Conservation (phyloP, 2,113 vertebrate species). For the Tragulus kanchil region DNA sequence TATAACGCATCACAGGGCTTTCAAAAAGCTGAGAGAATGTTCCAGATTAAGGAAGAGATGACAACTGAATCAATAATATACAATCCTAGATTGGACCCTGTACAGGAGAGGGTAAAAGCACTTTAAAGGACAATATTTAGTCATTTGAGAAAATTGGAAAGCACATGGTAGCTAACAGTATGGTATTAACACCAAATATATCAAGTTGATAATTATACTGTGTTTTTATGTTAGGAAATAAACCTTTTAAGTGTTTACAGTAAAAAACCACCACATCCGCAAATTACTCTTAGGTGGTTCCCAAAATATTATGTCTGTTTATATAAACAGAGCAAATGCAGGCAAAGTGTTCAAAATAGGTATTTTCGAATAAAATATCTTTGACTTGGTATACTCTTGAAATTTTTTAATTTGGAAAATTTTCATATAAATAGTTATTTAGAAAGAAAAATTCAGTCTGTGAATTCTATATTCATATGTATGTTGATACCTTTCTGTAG, state of each 20-base stretch:
- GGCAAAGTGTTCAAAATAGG: conserved; percentile 22
- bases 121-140: background rate
- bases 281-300: background rate
- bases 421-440: conserved; percentile 15
- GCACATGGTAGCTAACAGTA: background rate
- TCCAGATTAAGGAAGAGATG: background rate
- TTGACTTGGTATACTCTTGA: background rate
- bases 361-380: background rate
- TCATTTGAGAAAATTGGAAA: background rate
- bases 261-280: background rate
- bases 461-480: background rate
- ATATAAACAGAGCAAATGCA: background rate
- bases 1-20: background rate
- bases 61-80: background rate
- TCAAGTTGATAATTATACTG: background rate
- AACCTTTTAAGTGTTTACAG: background rate
- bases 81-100: background rate
- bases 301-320: background rate
- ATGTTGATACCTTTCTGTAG: background rate
- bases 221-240: background rate
- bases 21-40: background rate
- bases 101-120: background rate
- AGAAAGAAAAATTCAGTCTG: background rate
- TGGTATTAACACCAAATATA: background rate
- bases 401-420: conserved; percentile 48